Conservation (phyloP, 2,797 vertebrate genomes). For the Clarias platycephalus region DNA sequence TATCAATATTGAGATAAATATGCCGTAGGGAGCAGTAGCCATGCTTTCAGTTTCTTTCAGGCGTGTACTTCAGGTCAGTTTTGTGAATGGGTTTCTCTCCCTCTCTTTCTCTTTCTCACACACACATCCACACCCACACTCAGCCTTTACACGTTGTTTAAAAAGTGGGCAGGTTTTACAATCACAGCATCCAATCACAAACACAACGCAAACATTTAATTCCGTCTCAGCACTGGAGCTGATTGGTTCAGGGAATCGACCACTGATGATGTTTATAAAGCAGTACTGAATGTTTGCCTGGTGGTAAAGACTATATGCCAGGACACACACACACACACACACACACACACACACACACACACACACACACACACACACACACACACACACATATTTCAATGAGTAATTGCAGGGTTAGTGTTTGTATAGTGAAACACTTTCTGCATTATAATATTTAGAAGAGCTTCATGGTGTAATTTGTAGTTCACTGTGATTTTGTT, state of each 20-base stretch:
- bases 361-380: neutral
- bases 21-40: neutral
- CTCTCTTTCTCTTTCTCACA: no score
- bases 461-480: neutral
- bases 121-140: constrained; percentile 23
- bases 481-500: neutral
- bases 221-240: neutral
- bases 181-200: neutral
- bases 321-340: neutral
- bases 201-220: neutral
- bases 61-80: neutral
- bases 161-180: neutral
- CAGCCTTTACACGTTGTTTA: neutral
- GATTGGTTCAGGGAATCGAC: neutral
- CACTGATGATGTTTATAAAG: neutral
- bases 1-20: neutral
- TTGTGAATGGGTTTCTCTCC: neutral
- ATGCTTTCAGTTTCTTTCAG: neutral
- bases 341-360: neutral
- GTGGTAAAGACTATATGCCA: neutral
- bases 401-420: neutral
- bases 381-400: neutral
- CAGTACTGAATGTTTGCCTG: neutral
- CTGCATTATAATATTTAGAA: neutral
- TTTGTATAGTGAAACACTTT: neutral